These are phyloP conservation scores for Karalla daura DNA, from an alignment of 2,797 vertebrate genomes.

Conservation along the genomic window DNA sequence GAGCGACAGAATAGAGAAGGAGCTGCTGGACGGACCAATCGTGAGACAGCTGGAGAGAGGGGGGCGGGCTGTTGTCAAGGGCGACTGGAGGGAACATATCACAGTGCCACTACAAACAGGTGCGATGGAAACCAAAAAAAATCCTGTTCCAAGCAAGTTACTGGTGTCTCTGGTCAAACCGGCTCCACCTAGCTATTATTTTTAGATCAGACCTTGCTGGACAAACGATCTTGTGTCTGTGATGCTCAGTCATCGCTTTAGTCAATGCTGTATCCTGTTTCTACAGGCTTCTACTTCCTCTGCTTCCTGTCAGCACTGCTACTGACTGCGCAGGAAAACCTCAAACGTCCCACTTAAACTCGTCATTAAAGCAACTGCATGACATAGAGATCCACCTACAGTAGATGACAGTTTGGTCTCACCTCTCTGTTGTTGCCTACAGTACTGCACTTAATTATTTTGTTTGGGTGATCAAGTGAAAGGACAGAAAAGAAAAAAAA, in stretches of 20 bases:
- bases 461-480: no score
- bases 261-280: slow-evolving; percentile 14
- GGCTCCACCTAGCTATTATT: not conserved
- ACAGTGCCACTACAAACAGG: slow-evolving; percentile 97
- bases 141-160: not conserved
- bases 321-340: not conserved
- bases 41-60: slow-evolving; percentile 94
- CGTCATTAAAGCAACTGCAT: no score
- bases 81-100: slow-evolving; percentile 97
- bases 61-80: slow-evolving; percentile 92
- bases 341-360: not conserved
- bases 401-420: no score
- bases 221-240: not conserved
- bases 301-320: not conserved
- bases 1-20: slow-evolving; percentile 98
- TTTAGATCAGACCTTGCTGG: not conserved
- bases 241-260: not conserved
- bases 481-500: no score
- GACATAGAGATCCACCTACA: not conserved
- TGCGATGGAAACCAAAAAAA: slow-evolving; percentile 60
- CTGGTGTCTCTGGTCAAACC: not conserved
- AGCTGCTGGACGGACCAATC: slow-evolving; percentile 91
- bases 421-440: no score
- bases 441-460: no score
- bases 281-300: slow-evolving; percentile 4